Base-by-base conservation (phyloP, 1,140 invertebrate species). In the Neodiprion lecontei region DNA sequence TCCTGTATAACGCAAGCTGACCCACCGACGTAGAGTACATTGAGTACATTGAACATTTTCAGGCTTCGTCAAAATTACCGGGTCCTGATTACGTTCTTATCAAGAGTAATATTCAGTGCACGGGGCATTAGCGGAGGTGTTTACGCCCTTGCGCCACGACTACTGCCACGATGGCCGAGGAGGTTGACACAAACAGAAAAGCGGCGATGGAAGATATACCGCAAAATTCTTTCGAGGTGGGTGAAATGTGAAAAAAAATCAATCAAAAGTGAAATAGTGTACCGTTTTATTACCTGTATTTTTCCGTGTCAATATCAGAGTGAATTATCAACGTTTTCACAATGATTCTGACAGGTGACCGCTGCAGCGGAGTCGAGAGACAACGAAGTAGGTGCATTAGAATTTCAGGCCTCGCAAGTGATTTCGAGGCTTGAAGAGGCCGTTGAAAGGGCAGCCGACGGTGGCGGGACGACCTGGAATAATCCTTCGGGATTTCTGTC, bases 391-490 rank as follows among this genome's bases (percentile, higher is more conserved):
- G 88, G 85, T 68, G 90, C 90, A 66, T 84, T 93, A 76, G 91
- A 92, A 82, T 92, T 92, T 83, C 92, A 93, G 84, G 91, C 92
- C 48, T 92, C 91, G 7, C 90, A 92, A 81, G 91, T 92, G 77
- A 92, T 93, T 76, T 91, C 90, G 70, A 87, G 91, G 70, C 83
- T 93, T 48, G 92, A 93, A 81, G 91, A 92, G 53, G 91, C 91
- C 10, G 90, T 90, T 0, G 91, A 87, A 71, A 88, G 82, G 5
- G 88, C 89, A 70, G 88, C 89, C 49, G 89, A 90, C 70, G 80
- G 78, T 23, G 88, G 86, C 23, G 90, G 90, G 65, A 83, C 82
- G 7, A 84, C 86, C 10, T 89, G 89, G 88, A 85, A 86, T 71
- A 88, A 83, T 75, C 81, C 88, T 14, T 85, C 81, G 3, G 89